Percentiles rank a stretch among this genome's conserved stretches.
phyloP scores from a whole-genome alignment of 2,113 vertebrate species.

The Casuarius casuarius region DNA sequence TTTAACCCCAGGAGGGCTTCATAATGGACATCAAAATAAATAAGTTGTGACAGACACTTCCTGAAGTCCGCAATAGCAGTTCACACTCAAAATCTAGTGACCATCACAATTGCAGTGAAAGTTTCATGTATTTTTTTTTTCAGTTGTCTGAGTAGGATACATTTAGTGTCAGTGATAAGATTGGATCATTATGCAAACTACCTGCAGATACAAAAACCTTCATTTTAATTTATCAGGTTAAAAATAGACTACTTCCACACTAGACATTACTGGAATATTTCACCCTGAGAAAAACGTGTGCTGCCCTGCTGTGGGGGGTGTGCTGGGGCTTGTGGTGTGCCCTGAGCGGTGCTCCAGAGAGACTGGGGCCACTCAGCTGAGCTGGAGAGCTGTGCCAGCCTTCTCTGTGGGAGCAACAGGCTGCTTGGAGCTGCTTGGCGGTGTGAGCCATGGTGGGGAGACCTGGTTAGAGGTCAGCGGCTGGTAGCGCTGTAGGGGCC shows the following conservation, averaged over 20 bases:
- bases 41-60: slow-evolving; percentile 80
- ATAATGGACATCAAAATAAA: slow-evolving; percentile 75
- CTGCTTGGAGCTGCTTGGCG: no score
- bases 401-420: no score
- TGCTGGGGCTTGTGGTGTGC: no score
- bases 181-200: background rate
- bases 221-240: background rate
- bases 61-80: slow-evolving; percentile 57
- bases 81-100: slow-evolving; percentile 40
- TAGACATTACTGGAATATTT: background rate
- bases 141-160: background rate
- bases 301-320: no score
- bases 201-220: background rate
- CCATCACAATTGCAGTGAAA: background rate
- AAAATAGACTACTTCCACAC: background rate
- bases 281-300: background rate
- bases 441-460: no score
- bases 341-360: no score
- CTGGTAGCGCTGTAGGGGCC: no score
- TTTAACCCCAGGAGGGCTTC: slow-evolving; percentile 74
- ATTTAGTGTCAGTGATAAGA: background rate
- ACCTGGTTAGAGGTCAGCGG: no score
- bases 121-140: background rate
- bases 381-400: no score
- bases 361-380: no score